Conservation (phyloP, 2,888 invertebrate species). For the Listrodromus nycthemerus region DNA sequence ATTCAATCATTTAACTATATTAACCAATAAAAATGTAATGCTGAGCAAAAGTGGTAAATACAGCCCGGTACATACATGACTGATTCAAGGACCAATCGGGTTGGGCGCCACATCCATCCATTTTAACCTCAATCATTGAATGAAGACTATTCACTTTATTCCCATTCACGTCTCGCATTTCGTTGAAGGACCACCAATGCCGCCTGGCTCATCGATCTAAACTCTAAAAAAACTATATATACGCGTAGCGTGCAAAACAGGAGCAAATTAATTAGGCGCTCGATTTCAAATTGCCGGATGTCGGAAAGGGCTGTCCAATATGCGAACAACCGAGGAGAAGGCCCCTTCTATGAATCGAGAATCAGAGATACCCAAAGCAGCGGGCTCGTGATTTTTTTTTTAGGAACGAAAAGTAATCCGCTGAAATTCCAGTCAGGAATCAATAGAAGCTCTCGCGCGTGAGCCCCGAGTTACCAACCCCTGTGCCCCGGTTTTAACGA, state of each 20-base stretch:
- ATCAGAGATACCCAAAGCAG: not conserved
- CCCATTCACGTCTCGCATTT: slow-evolving; percentile 2
- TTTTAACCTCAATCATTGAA: not conserved
- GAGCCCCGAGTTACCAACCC: slow-evolving; percentile 50
- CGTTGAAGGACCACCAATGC: slow-evolving; percentile 9
- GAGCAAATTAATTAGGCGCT: slow-evolving; percentile 29
- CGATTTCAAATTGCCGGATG: slow-evolving; percentile 19
- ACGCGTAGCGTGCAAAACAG: slow-evolving; percentile 1
- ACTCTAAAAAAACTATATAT: slow-evolving; percentile 2
- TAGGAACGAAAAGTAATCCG: slow-evolving; percentile 57
- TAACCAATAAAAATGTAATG: no score
- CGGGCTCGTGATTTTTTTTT: slow-evolving; percentile 12
- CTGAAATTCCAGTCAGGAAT: slow-evolving; percentile 74
- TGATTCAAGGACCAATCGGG: not conserved
- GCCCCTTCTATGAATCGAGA: not conserved
- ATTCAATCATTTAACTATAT: no score
- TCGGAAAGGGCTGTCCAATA: not conserved
- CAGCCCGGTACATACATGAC: no score
- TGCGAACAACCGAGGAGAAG: slow-evolving; percentile 3
- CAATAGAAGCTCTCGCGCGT: slow-evolving; percentile 68
- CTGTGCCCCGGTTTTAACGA: not conserved
- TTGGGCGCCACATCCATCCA: not conserved
- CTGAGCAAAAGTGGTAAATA: no score
- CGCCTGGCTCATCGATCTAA: not conserved
- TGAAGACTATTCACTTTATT: not conserved